A percentile compares a stretch with the other conserved stretches of the same genome.
These are phyloP conservation scores for Eurystomus glaucurus DNA, from an alignment of 2,797 vertebrate species.

Conservation along the genomic window DNA sequence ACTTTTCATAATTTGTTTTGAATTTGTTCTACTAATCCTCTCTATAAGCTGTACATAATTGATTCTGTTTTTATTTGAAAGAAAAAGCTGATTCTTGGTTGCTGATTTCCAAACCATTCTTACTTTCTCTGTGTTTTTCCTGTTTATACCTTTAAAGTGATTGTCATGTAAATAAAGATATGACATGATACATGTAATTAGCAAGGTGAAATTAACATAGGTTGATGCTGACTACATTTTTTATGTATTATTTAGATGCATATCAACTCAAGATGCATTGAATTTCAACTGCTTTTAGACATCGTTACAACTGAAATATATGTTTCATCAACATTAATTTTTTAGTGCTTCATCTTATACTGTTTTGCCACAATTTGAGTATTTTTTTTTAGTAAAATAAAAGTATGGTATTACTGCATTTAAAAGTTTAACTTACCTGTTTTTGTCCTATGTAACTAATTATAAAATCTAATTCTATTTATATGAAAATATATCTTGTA, in stretches of 20 bases:
- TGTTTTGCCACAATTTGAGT: neutral
- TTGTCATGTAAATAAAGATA: neutral
- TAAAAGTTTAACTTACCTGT: constrained; percentile 4
- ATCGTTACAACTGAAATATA: constrained; percentile 12
- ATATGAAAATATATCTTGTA: neutral
- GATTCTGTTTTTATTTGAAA: neutral
- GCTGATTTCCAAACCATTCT: neutral
- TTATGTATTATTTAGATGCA: constrained; percentile 18
- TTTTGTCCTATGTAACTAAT: neutral
- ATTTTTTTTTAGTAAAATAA: too few relatives aligned
- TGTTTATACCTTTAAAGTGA: neutral
- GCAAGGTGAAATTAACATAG: neutral
- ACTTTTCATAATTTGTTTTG: neutral
- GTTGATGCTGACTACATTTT: neutral
- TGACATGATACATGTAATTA: neutral
- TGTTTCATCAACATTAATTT: constrained; percentile 41
- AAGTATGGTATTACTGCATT: neutral
- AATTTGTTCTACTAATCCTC: neutral
- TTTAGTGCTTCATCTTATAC: constrained; percentile 19
- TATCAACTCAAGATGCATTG: constrained; percentile 3
- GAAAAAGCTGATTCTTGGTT: neutral
- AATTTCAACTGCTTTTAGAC: constrained; percentile 36
- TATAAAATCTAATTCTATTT: neutral
- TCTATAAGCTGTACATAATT: neutral
- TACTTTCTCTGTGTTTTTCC: neutral